Evolutionary conservation across 2,113 vertebrate species (phyloP).

Genomic region (Toxotes jaculatrix): DNA sequence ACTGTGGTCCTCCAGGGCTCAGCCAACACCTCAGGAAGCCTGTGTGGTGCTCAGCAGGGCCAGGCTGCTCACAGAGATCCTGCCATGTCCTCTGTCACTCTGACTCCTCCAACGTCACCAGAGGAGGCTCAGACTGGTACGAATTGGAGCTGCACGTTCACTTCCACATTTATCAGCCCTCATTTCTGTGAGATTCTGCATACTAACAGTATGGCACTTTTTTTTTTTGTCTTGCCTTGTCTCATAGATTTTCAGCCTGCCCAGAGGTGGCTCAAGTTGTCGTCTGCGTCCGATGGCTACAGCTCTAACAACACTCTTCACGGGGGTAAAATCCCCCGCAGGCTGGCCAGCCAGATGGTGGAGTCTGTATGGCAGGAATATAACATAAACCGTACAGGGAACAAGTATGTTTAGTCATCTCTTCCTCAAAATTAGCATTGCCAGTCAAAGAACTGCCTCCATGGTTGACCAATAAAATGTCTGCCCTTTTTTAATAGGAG

Average conservation of each 20-base stretch:
- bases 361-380: conserved; percentile 99
- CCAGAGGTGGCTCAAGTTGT: conserved; percentile 94
- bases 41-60: conserved; percentile 93
- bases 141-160: not conserved
- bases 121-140: conserved; percentile 97
- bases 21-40: conserved; percentile 89
- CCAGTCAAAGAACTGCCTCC: not conserved
- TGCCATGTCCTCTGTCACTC: conserved; percentile 96
- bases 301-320: conserved; percentile 93
- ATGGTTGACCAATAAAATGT: conserved; percentile 5
- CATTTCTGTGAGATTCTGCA: not conserved
- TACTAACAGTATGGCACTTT: not conserved
- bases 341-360: conserved; percentile 95
- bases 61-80: conserved; percentile 93
- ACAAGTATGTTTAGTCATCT: conserved; percentile 87
- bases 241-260: conserved; percentile 92
- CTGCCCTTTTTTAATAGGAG: conserved; percentile 83
- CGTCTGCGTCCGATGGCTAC: conserved; percentile 92
- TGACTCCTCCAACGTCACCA: conserved; percentile 97
- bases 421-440: not conserved
- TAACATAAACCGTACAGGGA: conserved; percentile 95
- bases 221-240: conserved; percentile 1
- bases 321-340: conserved; percentile 95
- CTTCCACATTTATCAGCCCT: not conserved
- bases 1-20: conserved; percentile 87